Base-by-base conservation (phyloP, 2,888 invertebrate species). In the Mythimna albipuncta region DNA sequence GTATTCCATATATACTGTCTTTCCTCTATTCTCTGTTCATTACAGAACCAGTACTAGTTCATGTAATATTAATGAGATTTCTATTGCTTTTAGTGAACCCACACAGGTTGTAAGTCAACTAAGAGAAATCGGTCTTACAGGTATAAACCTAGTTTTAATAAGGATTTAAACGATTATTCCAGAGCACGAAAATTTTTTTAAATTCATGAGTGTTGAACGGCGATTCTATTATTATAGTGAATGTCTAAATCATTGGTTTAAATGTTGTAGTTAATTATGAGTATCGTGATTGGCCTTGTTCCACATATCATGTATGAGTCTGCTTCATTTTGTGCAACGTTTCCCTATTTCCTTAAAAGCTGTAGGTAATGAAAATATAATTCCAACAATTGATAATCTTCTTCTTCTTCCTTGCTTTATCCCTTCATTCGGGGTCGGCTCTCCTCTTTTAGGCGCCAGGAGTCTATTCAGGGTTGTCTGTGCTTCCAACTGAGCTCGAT, bases 21-120 rank as follows among this genome's bases (percentile, higher is more conserved):
- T 47, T 47, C 47, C 47, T 47, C 69, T 69, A 54, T 69, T 63
- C 58, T 55, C 32, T 32, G 54, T 62, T 69, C 21, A 41, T 26
- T 13, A 11, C 52, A 47, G 26, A 59, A 62, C n/a, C 50, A 47
- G 58, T 35, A 50, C n/a, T 38, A n/a, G 63, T 35, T 67, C 64
- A 62, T 62, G 67, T 62, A 75, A 70, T 50, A 50, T 81, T 79
- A 50, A 61, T 64, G 76, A 69, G 44, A 54, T 59, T 78, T 67
- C 55, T 64, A 80, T 66, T 64, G 65, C 58, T 63, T 58, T 58
- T 26, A 35, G 66, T 26, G 47, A 65, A 66, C 44, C 57, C 62
- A 64, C 78, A 78, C 63, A 64, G 26, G 38, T 21, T 67, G 44
- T 32, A 59, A 16, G 38, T 38, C 11, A 19, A 32, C 78, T 63